These are phyloP conservation scores for Ciconia stormi DNA, from an alignment of 2,113 vertebrate species.

Conservation along the genomic window DNA sequence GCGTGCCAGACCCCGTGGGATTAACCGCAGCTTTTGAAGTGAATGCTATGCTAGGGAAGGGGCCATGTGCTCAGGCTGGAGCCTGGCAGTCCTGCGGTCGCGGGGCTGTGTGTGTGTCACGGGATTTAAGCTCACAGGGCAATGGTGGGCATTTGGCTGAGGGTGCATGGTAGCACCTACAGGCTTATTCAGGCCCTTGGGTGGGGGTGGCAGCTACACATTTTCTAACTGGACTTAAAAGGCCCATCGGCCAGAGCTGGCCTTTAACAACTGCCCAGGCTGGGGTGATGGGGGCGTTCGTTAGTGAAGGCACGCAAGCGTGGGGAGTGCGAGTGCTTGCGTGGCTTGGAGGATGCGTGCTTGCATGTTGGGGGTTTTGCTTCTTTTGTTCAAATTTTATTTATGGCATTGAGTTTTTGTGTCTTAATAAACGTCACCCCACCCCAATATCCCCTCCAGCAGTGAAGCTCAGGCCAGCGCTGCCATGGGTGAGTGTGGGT, in stretches of 20 bases:
- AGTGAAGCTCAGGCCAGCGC: rapidly evolving
- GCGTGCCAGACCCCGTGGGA: not conserved
- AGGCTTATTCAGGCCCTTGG: not conserved
- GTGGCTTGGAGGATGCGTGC: not conserved
- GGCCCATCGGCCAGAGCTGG: not conserved
- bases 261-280: not conserved
- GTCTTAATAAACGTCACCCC: not conserved
- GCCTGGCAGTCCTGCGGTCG: rapidly evolving
- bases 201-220: not conserved
- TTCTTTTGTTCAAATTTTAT: not conserved
- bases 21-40: rapidly evolving
- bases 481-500: not conserved
- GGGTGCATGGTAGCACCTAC: not conserved
- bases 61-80: not conserved
- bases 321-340: rapidly evolving
- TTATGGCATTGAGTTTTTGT: not conserved
- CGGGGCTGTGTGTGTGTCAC: rapidly evolving
- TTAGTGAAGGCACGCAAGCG: rapidly evolving
- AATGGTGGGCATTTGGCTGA: not conserved
- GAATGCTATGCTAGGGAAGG: not conserved
- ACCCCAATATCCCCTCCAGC: not conserved
- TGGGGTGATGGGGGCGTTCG: too few species aligned
- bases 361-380: rapidly evolving
- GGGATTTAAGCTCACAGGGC: not conserved
- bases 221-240: too few species aligned